Base-by-base conservation (phyloP, 2,888 invertebrate species). In the Nemotelus pantherinus region DNA sequence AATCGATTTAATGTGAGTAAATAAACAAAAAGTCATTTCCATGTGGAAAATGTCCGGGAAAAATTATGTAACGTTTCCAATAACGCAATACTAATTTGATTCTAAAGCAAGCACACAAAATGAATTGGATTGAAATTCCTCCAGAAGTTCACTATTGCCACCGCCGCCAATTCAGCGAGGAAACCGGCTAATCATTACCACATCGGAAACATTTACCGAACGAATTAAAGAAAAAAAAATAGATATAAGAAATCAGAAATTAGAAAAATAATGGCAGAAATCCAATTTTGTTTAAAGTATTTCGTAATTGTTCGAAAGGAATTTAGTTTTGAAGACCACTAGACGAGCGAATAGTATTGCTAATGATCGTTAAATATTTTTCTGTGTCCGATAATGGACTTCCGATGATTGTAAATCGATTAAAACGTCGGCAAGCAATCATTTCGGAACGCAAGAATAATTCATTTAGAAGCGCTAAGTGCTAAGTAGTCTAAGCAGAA, bases 361-460 rank as follows among this genome's bases (percentile, higher is more conserved):
- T 50, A 68, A 68, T 68, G 53, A 68, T 68, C 68, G 3, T n/a
- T 48, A 47, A 71, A 55, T 53, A n/a, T 71, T 71, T 44, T 55
- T n/a, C 7, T 57, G 55, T n/a, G 44, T 45, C n/a, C 39, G 41
- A 39, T 71, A 71, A 71, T 71, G 55, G 55, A 55, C 71, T 71
- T 71, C 43, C 71, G 55, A 71, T 44, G 9, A 55, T 71, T 55
- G n/a, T 57, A 10, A 71, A 71, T 71, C 71, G 71, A 68, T 68
- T 68, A 68, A 68, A 68, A 7, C 9, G 63, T 65, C 9, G 48
- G 65, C 65, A 25, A 68, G 25, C 25, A 25, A 25, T 25, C 25
- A 25, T 25, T 25, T 25, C 25, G 25, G 25, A 25, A 25, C 25
- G 25, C 25, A 25, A 25, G 25, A 25, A 25, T 25, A 25, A 25